Base-by-base conservation (phyloP, 2,113 vertebrate species). In the Aleadryas rufinucha region DNA sequence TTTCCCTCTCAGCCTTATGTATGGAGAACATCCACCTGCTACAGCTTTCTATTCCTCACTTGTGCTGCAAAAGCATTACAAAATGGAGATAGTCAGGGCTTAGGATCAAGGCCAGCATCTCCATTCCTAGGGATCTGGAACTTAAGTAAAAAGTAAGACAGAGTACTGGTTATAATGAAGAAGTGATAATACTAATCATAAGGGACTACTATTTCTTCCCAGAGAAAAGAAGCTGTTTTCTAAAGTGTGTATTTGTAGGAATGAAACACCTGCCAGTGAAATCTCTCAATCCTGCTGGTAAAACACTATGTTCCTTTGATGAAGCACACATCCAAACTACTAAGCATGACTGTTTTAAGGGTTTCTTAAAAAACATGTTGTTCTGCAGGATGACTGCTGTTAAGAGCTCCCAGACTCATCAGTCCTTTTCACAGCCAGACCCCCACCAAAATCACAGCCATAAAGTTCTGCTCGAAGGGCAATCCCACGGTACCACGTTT, bases 381-480 rank as follows among this genome's bases (percentile, higher is more conserved):
- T 65, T 78, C 56, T 72, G 47, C 35, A 28, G 4, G 49, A 53
- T 8, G 3, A 28, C 2, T 75, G 52, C 47, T 12, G 37, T 74
- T 78, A 92, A 77, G 82, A 65, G 49, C 41, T 95, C 44, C 45
- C 83, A 93, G 74, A 33, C 20, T 27, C 5, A 1, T 65, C 75
- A 85, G 60, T 87, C 61, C 74, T 84, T 59, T 81, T 75, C 15
- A 52, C 86, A 74, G 75, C 19, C 52, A 96, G 63, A 41, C 18
- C 72, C 41, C 96, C 98, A 68, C 89, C 92, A 87, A 98, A 97
- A 95, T 99, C 98, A 97, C 99, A 99, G 90, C 99, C 99, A 64
- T 99, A 98, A 52, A 99, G 97, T 71, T 99, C 99, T 16, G 99
- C 41, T n/a, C 99, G 98, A 97, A 99, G 98, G 27, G 98, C 99